Evolutionary conservation across 2,797 vertebrate species (phyloP), one percentile per base, ranked within the genome.

Genomic region (Enteromius fasciolatus): DNA sequence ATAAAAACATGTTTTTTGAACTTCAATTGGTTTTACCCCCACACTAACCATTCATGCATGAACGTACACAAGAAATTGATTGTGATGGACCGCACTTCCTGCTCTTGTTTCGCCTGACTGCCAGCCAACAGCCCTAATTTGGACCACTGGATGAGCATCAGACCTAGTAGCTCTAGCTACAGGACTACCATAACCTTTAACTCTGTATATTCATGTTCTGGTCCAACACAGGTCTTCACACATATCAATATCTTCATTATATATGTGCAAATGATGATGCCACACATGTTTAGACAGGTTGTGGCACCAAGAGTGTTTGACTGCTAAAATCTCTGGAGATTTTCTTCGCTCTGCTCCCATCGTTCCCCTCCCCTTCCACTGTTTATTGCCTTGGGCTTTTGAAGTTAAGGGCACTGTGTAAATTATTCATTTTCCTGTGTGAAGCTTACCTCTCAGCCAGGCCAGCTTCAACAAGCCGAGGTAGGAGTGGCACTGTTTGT

Each of bases 371-470:
- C 80, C 70, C 63, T 57, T 79, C 80, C 74, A 33, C 91, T 91
- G 86, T 91, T 92, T 91, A 91, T 91, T 91, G 87, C 88, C 90
- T 90, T 93, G 89, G 89, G 84, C 87, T 91, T 94, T 94, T 94
- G 92, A 94, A 94, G 94, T 92, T 85, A 89, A 90, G 89, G 87
- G 87, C 87, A 87, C 89, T 85, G 89, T 91, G 90, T 95, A 91
- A 94, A 95, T 94, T 91, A 94, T 94, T 94, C 90, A 94, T 93
- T 92, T 93, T 83, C 79, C 89, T 85, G 90, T 87, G 83, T 89
- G 84, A 89, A 90, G 91, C 89, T 90, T 90, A 90, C 89, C 85
- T 90, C 88, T 91, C 88, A n/a, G 80, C 87, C 85, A 84, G 89
- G 86, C 84, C 70, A 44, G 89, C 90, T 91, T 87, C 83, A 90